phyloP scores from a whole-genome alignment of 2,797 vertebrate species.

The Lacerta agilis region DNA sequence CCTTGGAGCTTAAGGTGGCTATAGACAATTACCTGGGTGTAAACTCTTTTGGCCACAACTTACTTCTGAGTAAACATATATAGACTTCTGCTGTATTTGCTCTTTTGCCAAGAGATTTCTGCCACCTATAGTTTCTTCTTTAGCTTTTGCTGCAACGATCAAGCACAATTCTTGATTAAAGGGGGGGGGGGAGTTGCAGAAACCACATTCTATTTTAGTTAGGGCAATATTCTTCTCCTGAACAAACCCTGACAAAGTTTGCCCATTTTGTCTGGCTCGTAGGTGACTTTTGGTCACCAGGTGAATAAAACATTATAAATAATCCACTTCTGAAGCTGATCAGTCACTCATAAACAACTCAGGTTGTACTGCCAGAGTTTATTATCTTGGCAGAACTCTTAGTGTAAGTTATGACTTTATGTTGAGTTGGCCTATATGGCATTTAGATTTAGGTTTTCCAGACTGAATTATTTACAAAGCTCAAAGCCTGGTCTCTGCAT shows the following conservation, averaged over 20 bases:
- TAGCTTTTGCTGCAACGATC: not conserved
- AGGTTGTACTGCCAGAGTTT: slow-evolving; percentile 38
- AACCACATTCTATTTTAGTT: not conserved
- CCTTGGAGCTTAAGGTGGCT: no score
- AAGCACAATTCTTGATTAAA: not conserved
- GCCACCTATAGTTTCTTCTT: not conserved
- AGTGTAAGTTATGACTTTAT: slow-evolving; percentile 14
- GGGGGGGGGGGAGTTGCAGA: not conserved
- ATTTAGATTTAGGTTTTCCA: slow-evolving; percentile 41
- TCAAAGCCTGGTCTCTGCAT: not conserved
- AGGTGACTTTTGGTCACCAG: slow-evolving; percentile 20
- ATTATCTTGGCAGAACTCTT: not conserved
- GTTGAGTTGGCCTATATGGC: slow-evolving; percentile 15
- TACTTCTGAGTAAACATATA: not conserved
- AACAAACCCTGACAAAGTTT: slow-evolving; percentile 30
- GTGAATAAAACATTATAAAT: slow-evolving; percentile 5
- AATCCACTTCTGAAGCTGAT: slow-evolving; percentile 18
- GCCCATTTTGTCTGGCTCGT: slow-evolving; percentile 28
- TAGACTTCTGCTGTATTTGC: not conserved
- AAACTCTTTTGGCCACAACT: not conserved
- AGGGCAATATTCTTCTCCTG: slow-evolving; percentile 14
- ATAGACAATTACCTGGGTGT: not conserved
- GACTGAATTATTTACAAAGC: slow-evolving; percentile 36
- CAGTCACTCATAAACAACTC: not conserved
- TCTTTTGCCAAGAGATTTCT: not conserved